Base-by-base conservation (phyloP, 2,888 invertebrate genomes). In the Dasypolia templi region DNA sequence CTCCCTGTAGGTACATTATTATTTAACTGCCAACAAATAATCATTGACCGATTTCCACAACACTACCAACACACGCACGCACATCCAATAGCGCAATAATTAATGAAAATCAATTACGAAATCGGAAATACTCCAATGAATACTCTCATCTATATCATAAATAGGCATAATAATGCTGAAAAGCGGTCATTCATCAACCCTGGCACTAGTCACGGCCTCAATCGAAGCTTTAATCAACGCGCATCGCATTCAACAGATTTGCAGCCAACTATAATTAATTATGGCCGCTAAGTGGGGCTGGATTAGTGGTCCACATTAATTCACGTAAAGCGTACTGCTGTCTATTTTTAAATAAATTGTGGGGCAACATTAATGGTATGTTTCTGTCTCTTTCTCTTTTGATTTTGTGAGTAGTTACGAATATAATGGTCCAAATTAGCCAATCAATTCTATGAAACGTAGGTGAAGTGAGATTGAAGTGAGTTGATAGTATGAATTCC, bases 221-320 rank as follows among this genome's bases (percentile, higher is more conserved):
- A 75, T 86, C 26, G 39, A 63, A 71, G 65, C 59, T 84, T 77
- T 86, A 84, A 84, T 84, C 86, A 86, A 80, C 77, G 73, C 64
- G 62, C 72, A 72, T 71, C 75, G 68, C 81, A 81, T 81, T 77
- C 77, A 86, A 81, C 86, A 86, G 81, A 81, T 86, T 84, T 84
- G 53, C 72, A 75, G 67, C 65, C 71, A 69, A 74, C 75, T 81
- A 75, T 71, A 80, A 70, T 75, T 86, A 67, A 83, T 76, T 81
- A 76, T 42, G 65, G 53, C 32, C 29, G 64, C 72, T 84, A 73
- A 82, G 69, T 84, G 84, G 67, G 35, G 0, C 3, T 44, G 29
- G 49, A 81, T 83, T 77, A 80, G 83, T 71, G 77, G 82, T 79
- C 77, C 76, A 77, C 78, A 80, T 82, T 82, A 77, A 81, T 81